Conservation (phyloP, 2,113 vertebrate species). For the Pundamilia nyererei region DNA sequence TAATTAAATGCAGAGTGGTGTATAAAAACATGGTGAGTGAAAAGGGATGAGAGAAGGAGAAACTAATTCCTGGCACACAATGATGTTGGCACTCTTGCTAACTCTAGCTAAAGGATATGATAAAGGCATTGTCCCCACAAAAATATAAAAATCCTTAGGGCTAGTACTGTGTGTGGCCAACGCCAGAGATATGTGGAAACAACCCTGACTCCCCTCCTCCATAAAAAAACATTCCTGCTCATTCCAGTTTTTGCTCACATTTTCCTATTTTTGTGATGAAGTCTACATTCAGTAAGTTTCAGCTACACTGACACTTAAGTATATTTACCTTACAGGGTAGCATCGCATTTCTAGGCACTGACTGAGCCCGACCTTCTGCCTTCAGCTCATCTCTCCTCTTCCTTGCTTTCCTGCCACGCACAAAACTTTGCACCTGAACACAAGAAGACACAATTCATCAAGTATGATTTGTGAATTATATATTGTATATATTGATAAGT, state of each 20-base stretch:
- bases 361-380: slow-evolving; percentile 90
- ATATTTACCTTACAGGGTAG: slow-evolving; percentile 69
- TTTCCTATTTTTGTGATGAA: not conserved
- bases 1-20: not conserved
- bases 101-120: not conserved
- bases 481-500: not conserved
- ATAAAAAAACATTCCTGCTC: not conserved
- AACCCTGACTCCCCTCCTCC: not conserved
- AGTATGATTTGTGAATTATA: not conserved
- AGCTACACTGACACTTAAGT: not conserved
- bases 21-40: too few relatives aligned
- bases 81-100: not conserved
- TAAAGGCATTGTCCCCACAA: not conserved
- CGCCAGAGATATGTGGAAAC: not conserved
- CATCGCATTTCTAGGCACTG: slow-evolving; percentile 88
- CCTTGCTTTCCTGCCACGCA: slow-evolving; percentile 87
- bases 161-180: not conserved
- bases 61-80: not conserved
- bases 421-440: slow-evolving; percentile 82
- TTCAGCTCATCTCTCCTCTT: slow-evolving; percentile 92
- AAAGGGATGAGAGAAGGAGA: not conserved
- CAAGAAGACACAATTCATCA: not conserved
- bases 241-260: not conserved
- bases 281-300: not conserved
- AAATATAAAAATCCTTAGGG: not conserved